Base-by-base conservation (phyloP, 2,888 invertebrate genomes). In the Diaphora mendica region DNA sequence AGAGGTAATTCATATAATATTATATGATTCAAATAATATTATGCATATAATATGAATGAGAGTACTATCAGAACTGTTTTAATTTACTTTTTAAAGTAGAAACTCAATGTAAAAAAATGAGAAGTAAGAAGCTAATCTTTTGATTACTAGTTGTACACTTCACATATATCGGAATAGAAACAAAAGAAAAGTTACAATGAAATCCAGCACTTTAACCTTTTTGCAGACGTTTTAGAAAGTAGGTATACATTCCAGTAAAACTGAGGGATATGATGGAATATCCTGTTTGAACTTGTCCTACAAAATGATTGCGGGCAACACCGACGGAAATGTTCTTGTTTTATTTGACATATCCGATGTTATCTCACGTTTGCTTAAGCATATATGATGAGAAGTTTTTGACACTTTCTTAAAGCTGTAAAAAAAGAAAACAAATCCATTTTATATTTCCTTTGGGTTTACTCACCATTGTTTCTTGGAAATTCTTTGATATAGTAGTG, bases 61-160 rank as follows among this genome's bases (percentile, higher is more conserved):
- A 59, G 68, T 69, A 55, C 39, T 68, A 44, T 55, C n/a, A 68
- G 35, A 23, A 59, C 39, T 59, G 35, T 66, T 69, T 69, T 69
- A 1, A 17, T 55, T 68, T 59, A 69, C 26, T 55, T 23, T 23
- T 55, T 55, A 42, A 9, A 39, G 62, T 20, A 69, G 59, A 35
- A n/a, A 42, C 13, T 30, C 23, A 42, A 30, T 64, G 39, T 65
- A 23, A 51, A 23, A 51, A 8, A 65, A 2, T 42, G 8, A 42
- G 11, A 39, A 64, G 33, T 42, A 23, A 51, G 1, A 65, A 64
- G 33, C 5, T 26, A 35, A 51, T 33, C 17, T 77, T 69, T 78
- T 83, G 71, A 76, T 70, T 75, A 82, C 80, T 83, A 83, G 72
- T 55, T 67, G 66, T 75, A 74, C 75, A 78, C 68, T 71, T 70